Conservation (phyloP, 2,797 vertebrate genomes). For the Gobionotothen gibberifrons region DNA sequence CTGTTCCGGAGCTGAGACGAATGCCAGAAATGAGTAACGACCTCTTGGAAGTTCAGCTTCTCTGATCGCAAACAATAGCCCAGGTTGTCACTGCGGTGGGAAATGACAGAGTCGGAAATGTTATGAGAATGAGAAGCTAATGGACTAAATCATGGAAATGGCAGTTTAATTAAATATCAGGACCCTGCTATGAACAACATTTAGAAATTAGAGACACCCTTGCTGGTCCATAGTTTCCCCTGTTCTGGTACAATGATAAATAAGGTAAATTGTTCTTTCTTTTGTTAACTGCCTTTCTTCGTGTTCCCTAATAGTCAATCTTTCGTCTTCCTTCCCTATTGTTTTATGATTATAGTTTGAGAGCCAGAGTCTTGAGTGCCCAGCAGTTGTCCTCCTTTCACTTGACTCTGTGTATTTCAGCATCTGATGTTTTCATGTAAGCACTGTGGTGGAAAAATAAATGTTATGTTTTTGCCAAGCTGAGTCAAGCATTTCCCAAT, state of each 20-base stretch:
- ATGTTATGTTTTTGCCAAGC: slow-evolving; percentile 54
- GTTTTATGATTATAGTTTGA: slow-evolving; percentile 41
- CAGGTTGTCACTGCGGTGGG: slow-evolving; percentile 66
- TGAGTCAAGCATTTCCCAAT: slow-evolving; percentile 12
- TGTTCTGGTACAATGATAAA: slow-evolving; percentile 14
- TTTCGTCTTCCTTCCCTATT: slow-evolving; percentile 44
- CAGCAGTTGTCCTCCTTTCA: slow-evolving; percentile 52
- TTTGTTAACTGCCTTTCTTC: slow-evolving; percentile 11
- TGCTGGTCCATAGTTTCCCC: slow-evolving; percentile 44
- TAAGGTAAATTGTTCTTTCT: slow-evolving; percentile 16
- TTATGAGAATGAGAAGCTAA: slow-evolving; percentile 67
- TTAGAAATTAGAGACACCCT: slow-evolving; percentile 45
- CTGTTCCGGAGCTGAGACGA: slow-evolving; percentile 64
- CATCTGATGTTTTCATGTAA: slow-evolving; percentile 68
- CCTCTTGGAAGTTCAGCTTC: slow-evolving; percentile 72
- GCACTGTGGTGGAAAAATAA: slow-evolving; percentile 48
- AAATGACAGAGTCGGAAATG: slow-evolving; percentile 67
- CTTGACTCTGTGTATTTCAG: slow-evolving; percentile 45
- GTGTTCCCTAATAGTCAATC: slow-evolving; percentile 18
- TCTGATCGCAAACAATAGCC: slow-evolving; percentile 74
- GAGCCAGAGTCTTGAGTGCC: slow-evolving; percentile 49
- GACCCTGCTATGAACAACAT: slow-evolving; percentile 51
- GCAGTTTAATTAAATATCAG: slow-evolving; percentile 73
- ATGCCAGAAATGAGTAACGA: slow-evolving; percentile 77
- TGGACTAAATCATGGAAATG: slow-evolving; percentile 75